A percentile compares a stretch with the other conserved stretches of the same genome.
Conservation (phyloP, 2,113 vertebrate species). For the Callospermophilus lateralis region DNA sequence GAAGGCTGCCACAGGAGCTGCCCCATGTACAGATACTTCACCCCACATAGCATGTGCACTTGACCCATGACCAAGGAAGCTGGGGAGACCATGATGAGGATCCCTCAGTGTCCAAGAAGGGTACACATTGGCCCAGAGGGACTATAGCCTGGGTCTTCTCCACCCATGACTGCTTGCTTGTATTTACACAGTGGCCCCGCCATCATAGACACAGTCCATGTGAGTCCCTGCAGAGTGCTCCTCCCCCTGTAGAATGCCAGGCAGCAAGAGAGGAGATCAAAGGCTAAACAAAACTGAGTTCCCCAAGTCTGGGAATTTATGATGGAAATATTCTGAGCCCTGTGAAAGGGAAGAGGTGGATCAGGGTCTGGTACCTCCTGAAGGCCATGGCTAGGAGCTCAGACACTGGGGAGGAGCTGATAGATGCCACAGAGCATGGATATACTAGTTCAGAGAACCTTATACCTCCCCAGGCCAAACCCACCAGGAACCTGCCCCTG, state of each 20-base stretch:
- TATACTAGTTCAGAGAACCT: not conserved
- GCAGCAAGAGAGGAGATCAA: not conserved
- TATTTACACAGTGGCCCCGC: fast-evolving
- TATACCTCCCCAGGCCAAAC: not conserved
- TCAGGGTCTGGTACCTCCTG: not conserved
- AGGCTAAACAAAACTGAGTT: not conserved
- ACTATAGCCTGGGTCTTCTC: not conserved
- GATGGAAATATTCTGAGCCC: not conserved
- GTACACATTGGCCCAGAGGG: not conserved
- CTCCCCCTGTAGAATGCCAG: not conserved
- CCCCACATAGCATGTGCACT: not conserved
- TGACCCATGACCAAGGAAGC: not conserved
- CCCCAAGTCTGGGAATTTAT: not conserved
- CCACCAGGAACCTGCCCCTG: not conserved
- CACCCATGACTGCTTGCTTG: not conserved
- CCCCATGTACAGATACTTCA: not conserved
- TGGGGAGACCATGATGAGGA: not conserved
- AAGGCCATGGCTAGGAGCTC: not conserved
- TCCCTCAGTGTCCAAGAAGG: too few species aligned
- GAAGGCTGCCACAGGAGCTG: fast-evolving
- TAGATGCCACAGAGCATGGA: fast-evolving
- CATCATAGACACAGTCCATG: fast-evolving
- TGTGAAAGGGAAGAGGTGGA: not conserved
- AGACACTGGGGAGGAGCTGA: not conserved
- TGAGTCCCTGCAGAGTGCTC: not conserved